phyloP scores from a whole-genome alignment of 64 coral and sea anemone species.

The Montipora cactus region DNA sequence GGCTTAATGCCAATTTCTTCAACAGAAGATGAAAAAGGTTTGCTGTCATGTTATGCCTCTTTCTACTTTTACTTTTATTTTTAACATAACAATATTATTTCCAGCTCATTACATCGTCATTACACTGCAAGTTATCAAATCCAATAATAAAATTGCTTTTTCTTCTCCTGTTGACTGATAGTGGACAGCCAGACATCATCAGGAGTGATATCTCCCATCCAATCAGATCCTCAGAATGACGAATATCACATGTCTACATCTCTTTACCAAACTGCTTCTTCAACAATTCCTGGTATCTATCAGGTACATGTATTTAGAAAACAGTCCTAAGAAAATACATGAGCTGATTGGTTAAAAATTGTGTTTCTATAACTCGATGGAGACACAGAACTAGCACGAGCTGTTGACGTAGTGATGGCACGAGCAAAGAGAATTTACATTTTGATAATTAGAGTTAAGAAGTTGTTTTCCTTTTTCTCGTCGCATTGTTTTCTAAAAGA shows the following conservation, averaged over 20 bases:
- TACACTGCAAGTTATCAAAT: background rate
- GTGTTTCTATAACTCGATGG: no score
- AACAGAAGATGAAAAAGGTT: conserved; percentile 1
- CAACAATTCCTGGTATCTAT: background rate
- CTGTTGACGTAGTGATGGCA: no score
- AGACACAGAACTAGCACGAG: no score
- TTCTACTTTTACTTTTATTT: background rate
- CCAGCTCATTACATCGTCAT: background rate
- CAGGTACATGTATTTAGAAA: background rate
- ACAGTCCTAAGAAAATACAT: no score
- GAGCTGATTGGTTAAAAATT: no score
- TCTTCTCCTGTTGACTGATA: background rate
- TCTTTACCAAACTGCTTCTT: background rate
- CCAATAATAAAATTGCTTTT: no score
- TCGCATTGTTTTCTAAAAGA: no score
- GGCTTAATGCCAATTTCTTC: conserved; percentile 24
- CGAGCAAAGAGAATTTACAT: no score
- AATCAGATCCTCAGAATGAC: conserved; percentile 17
- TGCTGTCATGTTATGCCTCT: background rate
- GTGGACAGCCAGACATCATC: conserved; percentile 14
- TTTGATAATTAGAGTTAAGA: no score
- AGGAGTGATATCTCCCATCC: conserved; percentile 46
- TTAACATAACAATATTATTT: background rate
- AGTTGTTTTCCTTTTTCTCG: no score
- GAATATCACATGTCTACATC: background rate